Base-by-base conservation (phyloP, 1,140 invertebrate species). In the Scylla paramamosain region DNA sequence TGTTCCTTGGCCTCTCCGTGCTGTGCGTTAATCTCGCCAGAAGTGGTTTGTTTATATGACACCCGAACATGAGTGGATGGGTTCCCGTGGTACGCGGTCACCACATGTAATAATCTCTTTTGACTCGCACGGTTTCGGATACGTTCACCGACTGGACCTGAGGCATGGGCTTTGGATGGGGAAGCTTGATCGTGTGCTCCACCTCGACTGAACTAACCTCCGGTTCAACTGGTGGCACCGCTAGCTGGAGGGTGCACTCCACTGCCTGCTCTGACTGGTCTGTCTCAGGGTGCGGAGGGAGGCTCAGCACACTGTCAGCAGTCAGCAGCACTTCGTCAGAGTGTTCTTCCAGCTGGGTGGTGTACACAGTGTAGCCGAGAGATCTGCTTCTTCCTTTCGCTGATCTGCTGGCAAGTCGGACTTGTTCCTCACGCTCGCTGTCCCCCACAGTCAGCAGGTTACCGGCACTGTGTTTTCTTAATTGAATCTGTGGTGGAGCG, bases 181-280 rank as follows among this genome's bases (percentile, higher is more conserved):
- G 86, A 4, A 94, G n/a, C 45, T 67, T 94, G 8, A 94, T 77
- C 7, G 93, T 94, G n/a, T 94, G 29, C 32, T 94, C 87, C 59
- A 94, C 93, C 32, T 94, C 93, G 31, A 90, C 67, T 28, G 29
- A 14, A 16, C 82, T 45, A 82, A 8, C n/a, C 16, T 0, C 20
- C 77, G 86, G 46, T 77, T 94, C 52, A 0, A 0, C 48, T 10
- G 6, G 14, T 7, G 87, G 59, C 0, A 12, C 32, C n/a, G 14
- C 87, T 32, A 94, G 45, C n/a, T 94, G 31, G n/a, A 94, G 10
- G 6, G 93, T 94, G 25, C 45, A 94, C 88, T 94, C 29, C 20
- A 88, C 59, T 82, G 89, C 87, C 52, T 90, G 87, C 28, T 93
- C 59, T 20, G 86, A 31, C 7, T 25, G 12, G 20, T 93, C 84